Percentiles rank a stretch among this genome's conserved stretches.
Evolutionary conservation across 1,140 invertebrate genomes (phyloP).

Genomic region (Formica selysi): DNA sequence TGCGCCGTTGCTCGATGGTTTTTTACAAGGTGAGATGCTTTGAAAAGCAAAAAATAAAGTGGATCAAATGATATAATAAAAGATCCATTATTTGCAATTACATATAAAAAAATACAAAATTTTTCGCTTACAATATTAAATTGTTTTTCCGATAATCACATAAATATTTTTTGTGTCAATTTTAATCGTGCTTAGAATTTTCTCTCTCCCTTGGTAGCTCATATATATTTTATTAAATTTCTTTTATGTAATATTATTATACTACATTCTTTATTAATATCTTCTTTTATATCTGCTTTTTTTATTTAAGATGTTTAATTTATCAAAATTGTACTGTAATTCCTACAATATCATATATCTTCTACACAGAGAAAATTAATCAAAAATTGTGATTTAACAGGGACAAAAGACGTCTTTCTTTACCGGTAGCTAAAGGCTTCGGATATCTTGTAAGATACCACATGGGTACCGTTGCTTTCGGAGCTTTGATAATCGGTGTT

Average conservation of each 20-base stretch:
- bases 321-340: neutral
- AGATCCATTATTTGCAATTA: neutral
- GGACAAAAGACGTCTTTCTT: slow-evolving; percentile 88
- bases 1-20: slow-evolving; percentile 93
- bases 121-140: no score
- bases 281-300: neutral
- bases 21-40: slow-evolving; percentile 89
- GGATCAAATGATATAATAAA: neutral
- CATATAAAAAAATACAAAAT: neutral
- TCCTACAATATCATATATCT: neutral
- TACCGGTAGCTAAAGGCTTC: slow-evolving; percentile 88
- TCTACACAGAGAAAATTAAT: neutral
- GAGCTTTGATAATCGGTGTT: slow-evolving; percentile 91
- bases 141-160: neutral
- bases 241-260: neutral
- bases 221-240: neutral
- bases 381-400: slow-evolving; percentile 83
- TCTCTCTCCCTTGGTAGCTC: neutral
- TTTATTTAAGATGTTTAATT: neutral
- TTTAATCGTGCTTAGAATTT: neutral
- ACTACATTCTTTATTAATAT: neutral
- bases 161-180: neutral
- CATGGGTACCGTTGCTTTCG: slow-evolving; percentile 92
- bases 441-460: slow-evolving; percentile 90
- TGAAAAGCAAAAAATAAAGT: neutral